Evolutionary conservation across 1,140 invertebrate genomes (phyloP).

Genomic region (Zaprionus camerounensis): DNA sequence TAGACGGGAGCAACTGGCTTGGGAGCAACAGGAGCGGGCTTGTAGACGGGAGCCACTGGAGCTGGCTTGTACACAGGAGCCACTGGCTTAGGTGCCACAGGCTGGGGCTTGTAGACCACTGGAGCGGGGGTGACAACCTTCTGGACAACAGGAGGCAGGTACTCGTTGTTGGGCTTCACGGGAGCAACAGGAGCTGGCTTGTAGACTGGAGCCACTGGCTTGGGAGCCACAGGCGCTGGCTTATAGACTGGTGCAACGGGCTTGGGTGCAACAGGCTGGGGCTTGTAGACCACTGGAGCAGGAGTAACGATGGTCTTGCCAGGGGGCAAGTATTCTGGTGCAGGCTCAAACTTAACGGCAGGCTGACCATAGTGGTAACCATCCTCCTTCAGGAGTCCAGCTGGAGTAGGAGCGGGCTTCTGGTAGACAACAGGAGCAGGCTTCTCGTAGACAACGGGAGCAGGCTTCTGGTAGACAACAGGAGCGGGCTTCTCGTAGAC

Average conservation of each 20-base stretch:
- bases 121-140: background rate
- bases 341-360: constrained; percentile 42
- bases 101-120: constrained; percentile 29
- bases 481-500: constrained; percentile 14
- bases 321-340: constrained; percentile 32
- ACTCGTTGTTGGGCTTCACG: constrained; percentile 28
- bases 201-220: constrained; percentile 12
- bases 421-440: constrained; percentile 26
- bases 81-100: constrained; percentile 29
- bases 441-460: constrained; percentile 41
- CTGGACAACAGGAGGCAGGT: constrained; percentile 39
- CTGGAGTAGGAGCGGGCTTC: constrained; percentile 22
- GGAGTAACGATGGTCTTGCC: constrained; percentile 12
- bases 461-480: constrained; percentile 40
- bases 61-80: constrained; percentile 21
- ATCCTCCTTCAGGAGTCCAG: constrained; percentile 62
- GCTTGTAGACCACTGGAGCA: constrained; percentile 14
- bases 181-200: background rate
- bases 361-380: constrained; percentile 66
- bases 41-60: constrained; percentile 17
- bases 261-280: constrained; percentile 3
- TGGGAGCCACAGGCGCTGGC: constrained; percentile 34
- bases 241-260: constrained; percentile 17
- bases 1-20: constrained; percentile 19
- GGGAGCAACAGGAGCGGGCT: background rate